phyloP scores from a whole-genome alignment of 2,888 invertebrate species.

The Calameuta pallipes region DNA sequence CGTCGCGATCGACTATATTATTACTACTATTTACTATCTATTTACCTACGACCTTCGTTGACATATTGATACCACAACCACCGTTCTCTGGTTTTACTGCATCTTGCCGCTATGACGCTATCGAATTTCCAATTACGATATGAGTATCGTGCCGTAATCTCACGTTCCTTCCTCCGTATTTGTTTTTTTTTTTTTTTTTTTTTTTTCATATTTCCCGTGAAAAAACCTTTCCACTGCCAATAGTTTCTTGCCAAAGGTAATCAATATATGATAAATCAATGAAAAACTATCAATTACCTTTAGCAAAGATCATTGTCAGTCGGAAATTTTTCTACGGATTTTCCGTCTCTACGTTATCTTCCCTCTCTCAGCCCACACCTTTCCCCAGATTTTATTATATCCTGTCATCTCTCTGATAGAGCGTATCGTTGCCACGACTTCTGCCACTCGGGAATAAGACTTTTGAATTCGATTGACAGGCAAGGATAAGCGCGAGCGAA shows the following conservation, averaged over 20 bases:
- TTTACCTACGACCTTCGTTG: neutral
- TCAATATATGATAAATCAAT: too few species aligned
- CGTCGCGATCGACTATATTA: constrained; percentile 1
- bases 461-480: neutral
- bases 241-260: too few species aligned
- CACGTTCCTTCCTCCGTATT: neutral
- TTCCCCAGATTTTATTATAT: neutral
- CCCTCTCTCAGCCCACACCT: neutral
- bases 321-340: too few species aligned
- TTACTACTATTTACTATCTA: neutral
- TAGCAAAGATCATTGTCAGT: too few species aligned
- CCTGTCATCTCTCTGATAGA: neutral
- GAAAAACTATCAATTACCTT: too few species aligned
- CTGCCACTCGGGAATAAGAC: neutral
- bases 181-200: neutral
- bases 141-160: neutral
- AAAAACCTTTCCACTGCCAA: too few species aligned
- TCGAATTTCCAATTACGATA: neutral
- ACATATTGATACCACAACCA: neutral
- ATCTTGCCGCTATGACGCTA: neutral
- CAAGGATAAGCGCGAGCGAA: neutral
- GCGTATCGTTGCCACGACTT: neutral
- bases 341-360: too few species aligned
- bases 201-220: neutral
- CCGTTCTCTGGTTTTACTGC: neutral